phyloP scores from a whole-genome alignment of 2,113 vertebrate species.

The Cyphomyrus plagiostoma region DNA sequence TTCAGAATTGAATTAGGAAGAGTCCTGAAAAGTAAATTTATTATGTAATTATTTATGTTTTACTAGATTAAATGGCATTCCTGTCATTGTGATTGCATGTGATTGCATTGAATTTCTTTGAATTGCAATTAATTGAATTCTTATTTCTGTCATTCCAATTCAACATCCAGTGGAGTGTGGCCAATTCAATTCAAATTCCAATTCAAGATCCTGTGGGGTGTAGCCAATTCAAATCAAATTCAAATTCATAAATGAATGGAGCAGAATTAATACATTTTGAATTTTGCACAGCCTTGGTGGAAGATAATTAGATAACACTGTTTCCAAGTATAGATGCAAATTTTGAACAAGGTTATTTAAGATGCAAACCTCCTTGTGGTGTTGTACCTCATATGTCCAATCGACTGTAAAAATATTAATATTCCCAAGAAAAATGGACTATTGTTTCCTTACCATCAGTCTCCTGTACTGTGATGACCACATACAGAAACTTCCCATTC shows the following conservation, averaged over 20 bases:
- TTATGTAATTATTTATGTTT: background rate
- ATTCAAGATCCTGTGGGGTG: background rate
- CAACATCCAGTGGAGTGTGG: background rate
- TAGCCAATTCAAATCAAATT: background rate
- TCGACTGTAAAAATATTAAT: background rate
- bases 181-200: background rate
- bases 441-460: slow-evolving; percentile 29
- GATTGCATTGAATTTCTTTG: background rate
- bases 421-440: background rate
- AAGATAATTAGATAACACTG: background rate
- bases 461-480: slow-evolving; percentile 49
- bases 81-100: background rate
- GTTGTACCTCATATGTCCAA: background rate
- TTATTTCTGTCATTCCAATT: background rate
- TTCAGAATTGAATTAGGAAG: background rate
- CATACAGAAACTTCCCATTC: slow-evolving; percentile 45
- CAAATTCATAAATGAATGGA: background rate
- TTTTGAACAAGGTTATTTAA: background rate
- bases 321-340: background rate
- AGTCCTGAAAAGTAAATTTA: background rate
- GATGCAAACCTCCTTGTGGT: background rate
- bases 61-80: background rate
- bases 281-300: background rate
- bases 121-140: background rate
- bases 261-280: background rate